A percentile compares a stretch with the other conserved stretches of the same genome.
Conservation (phyloP, 2,888 invertebrate species). For the Tetheella fluctuosa region DNA sequence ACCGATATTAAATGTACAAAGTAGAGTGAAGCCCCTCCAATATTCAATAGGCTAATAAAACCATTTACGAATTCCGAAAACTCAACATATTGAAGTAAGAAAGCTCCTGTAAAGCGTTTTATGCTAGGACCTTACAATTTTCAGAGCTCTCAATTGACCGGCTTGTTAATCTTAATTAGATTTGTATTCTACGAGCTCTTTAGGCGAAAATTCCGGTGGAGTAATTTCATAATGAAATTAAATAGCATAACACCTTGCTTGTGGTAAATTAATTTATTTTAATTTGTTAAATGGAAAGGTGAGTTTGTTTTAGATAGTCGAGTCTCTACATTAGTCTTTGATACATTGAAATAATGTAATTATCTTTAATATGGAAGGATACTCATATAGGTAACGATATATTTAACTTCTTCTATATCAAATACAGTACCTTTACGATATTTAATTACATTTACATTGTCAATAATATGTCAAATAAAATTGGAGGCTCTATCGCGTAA, state of each 20-base stretch:
- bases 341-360: too few relatives aligned
- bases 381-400: too few relatives aligned
- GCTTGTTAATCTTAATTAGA: background rate
- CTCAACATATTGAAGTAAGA: slow-evolving; percentile 4
- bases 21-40: background rate
- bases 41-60: slow-evolving; percentile 1
- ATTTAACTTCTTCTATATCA: too few relatives aligned
- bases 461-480: too few relatives aligned
- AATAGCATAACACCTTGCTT: background rate
- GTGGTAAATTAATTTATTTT: background rate
- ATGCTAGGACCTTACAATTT: background rate
- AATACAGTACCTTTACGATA: too few relatives aligned
- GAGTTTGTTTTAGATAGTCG: background rate
- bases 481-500: too few relatives aligned
- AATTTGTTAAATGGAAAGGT: background rate
- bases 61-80: background rate
- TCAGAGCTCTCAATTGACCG: slow-evolving; percentile 1
- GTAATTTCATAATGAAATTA: background rate
- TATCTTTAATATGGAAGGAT: too few relatives aligned
- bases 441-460: too few relatives aligned
- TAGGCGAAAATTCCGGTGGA: background rate
- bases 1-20: background rate
- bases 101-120: background rate
- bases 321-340: too few relatives aligned
- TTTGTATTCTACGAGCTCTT: background rate